Conservation (phyloP, 2,797 vertebrate species). For the Apogon talboti region DNA sequence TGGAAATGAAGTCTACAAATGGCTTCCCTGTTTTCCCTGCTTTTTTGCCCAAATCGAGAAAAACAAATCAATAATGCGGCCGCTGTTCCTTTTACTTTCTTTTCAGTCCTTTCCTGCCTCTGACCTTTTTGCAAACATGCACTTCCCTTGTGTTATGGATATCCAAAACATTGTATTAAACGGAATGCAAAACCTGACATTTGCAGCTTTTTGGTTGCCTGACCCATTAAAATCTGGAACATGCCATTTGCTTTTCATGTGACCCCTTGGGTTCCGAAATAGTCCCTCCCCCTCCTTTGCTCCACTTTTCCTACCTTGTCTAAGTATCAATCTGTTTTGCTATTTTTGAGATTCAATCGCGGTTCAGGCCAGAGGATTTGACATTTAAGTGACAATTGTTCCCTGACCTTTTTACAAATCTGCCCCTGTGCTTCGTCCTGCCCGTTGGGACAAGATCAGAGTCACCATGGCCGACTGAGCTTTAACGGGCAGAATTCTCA, state of each 20-base stretch:
- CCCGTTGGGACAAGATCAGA: constrained; percentile 61
- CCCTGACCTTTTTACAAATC: constrained; percentile 80
- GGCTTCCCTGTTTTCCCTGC: constrained; percentile 42
- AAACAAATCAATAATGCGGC: constrained; percentile 79
- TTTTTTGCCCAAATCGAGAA: constrained; percentile 50
- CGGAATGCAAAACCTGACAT: constrained; percentile 78
- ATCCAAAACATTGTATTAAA: constrained; percentile 68
- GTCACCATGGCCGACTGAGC: constrained; percentile 31
- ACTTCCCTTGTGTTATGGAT: constrained; percentile 63
- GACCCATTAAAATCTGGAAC: constrained; percentile 59
- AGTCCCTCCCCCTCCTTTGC: constrained; percentile 12
- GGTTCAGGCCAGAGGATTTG: constrained; percentile 71
- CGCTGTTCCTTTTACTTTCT: constrained; percentile 55
- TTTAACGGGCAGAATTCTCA: constrained; percentile 30
- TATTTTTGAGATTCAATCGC: constrained; percentile 62
- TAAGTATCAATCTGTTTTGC: constrained; percentile 66
- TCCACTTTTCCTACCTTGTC: constrained; percentile 46
- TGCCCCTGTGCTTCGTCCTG: constrained; percentile 44
- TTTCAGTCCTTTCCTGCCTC: constrained; percentile 44
- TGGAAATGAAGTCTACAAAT: constrained; percentile 75
- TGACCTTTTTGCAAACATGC: constrained; percentile 76
- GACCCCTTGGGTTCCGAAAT: constrained; percentile 40
- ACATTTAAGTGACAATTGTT: constrained; percentile 83
- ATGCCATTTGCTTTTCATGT: constrained; percentile 61
- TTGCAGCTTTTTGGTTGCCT: constrained; percentile 55